Conservation (phyloP, 2,113 vertebrate genomes). For the Phyllostomus hastatus region DNA sequence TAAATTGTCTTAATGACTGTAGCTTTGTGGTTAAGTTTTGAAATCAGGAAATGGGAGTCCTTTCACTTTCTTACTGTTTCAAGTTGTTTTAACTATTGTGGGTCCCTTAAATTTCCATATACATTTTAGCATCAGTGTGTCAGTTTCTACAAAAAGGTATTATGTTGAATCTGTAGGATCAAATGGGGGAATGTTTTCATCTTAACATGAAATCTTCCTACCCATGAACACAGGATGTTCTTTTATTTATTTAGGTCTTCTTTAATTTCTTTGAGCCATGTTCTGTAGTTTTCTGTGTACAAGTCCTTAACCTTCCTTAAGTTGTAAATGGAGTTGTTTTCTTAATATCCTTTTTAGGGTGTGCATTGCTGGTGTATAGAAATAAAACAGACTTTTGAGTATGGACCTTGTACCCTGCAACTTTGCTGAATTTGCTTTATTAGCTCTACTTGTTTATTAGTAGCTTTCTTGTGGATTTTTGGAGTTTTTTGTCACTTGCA, state of each 20-base stretch:
- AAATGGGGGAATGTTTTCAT: not conserved
- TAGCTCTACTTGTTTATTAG: not conserved
- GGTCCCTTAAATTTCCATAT: not conserved
- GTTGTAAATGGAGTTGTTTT: too few species aligned
- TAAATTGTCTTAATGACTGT: not conserved
- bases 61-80: not conserved
- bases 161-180: not conserved
- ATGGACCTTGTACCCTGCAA: not conserved
- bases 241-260: not conserved
- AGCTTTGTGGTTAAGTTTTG: not conserved
- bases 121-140: not conserved
- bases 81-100: not conserved
- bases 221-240: not conserved
- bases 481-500: not conserved
- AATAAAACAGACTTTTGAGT: too few species aligned
- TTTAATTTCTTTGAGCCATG: not conserved
- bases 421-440: conserved; percentile 5
- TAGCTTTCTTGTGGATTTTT: not conserved
- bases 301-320: not conserved
- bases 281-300: not conserved
- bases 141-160: not conserved
- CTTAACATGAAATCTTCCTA: not conserved
- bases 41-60: not conserved
- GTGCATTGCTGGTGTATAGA: too few species aligned
- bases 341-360: too few species aligned